Evolutionary conservation across 2,113 vertebrate genomes (phyloP).

Genomic region (Pogona vitticeps): DNA sequence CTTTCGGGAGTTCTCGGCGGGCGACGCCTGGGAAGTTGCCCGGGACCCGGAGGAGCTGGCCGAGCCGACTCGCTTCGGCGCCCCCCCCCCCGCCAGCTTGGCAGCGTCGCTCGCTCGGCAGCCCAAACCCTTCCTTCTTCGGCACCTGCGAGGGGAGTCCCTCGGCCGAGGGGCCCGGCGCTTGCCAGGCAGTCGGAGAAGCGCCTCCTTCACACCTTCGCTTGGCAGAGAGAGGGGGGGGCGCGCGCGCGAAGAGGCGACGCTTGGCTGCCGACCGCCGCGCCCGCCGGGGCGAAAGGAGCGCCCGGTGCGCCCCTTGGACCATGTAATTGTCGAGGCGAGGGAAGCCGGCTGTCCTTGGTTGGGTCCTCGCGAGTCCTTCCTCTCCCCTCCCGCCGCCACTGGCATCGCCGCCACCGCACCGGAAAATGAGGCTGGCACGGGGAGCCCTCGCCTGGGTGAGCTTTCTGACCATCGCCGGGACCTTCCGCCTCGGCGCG

Average conservation of each 20-base stretch:
- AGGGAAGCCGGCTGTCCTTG: neutral
- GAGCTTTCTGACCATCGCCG: slow-evolving; percentile 79
- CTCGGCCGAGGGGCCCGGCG: too few relatives aligned
- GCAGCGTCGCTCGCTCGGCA: too few relatives aligned
- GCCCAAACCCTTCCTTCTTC: too few relatives aligned
- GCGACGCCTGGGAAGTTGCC: neutral
- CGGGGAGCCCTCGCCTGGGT: slow-evolving; percentile 76
- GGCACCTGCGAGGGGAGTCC: neutral
- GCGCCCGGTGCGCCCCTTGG: neutral
- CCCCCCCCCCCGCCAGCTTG: too few relatives aligned
- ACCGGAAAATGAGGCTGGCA: slow-evolving; percentile 63
- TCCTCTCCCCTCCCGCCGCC: too few relatives aligned
- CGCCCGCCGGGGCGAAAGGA: too few relatives aligned
- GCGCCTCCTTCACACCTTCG: neutral
- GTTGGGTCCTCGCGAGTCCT: neutral
- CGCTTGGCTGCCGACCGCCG: too few relatives aligned
- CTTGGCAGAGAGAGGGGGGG: neutral
- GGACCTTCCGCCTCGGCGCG: slow-evolving; percentile 77
- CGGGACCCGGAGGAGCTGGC: too few relatives aligned
- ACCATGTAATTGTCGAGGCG: slow-evolving; percentile 38
- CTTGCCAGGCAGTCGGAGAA: too few relatives aligned
- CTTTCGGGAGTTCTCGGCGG: slow-evolving; percentile 2
- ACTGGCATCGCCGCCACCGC: neutral
- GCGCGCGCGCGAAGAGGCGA: neutral
- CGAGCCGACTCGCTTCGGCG: too few relatives aligned